Evolutionary conservation across 2,113 vertebrate species (phyloP), one percentile per base, ranked within the genome.

Genomic region (Trichomycterus rosablanca): DNA sequence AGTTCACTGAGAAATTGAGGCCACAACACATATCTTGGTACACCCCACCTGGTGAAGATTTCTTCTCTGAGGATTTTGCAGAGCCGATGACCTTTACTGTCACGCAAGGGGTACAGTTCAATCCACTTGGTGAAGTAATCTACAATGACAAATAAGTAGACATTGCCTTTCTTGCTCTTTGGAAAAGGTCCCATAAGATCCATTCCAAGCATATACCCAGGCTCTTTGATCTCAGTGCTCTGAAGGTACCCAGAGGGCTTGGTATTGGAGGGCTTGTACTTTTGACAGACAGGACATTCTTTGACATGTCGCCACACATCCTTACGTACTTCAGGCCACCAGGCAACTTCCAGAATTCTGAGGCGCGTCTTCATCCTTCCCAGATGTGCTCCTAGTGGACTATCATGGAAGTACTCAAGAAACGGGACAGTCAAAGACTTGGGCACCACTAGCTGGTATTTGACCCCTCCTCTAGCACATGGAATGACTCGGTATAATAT

Each of bases 361-460:
- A 58, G 24, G 3, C 63, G 19, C 1, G 59, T 63, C 18, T 69
- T 69, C n/a, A 69, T 6, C 2, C 45, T 35, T 1, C 60, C 53
- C 12, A 51, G n/a, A 50, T 68, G 54, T 1, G 11, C 71, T 2
- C 55, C 43, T 7, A 73, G 26, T 0, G 66, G 48, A 11, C 23
- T 59, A 2, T 68, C 23, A 35, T 73, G 60, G 26, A 60, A 64
- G 23, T 73, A 68, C 2, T 20, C 6, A 3, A 73, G 39, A 23
- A 73, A 73, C 1, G 8, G 15, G 1, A 7, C 1, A 7, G 19
- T 19, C 2, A 63, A 12, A 11, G 1, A 7, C 2, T 20, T 15
- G 7, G 70, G 53, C 1, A 72, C 53, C 9, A 66, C 51, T 3
- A 75, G 8, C 23, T 74, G 68, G 22, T 63, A 64, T 7, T 68